Percentiles rank a stretch among this genome's conserved stretches.
These are phyloP conservation scores for Ctenoplectra terminalis DNA, from an alignment of 1,140 invertebrate genomes.

Conservation along the genomic window DNA sequence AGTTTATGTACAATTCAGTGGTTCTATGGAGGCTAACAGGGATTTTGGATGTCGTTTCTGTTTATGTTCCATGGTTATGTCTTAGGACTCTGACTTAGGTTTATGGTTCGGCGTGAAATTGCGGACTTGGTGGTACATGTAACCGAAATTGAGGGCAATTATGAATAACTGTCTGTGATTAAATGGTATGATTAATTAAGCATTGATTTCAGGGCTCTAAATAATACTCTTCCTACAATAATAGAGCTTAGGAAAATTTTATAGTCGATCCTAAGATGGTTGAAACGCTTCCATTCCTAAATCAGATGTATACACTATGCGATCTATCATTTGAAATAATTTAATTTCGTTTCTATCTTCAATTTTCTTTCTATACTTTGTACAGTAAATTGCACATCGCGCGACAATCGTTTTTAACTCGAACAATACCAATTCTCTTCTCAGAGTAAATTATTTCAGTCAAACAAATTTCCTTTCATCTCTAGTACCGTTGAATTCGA, in stretches of 20 bases:
- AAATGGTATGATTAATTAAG: not conserved
- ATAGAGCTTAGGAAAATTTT: too few species aligned
- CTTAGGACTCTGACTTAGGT: slow-evolving; percentile 1
- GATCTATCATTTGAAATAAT: too few species aligned
- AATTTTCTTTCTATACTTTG: too few species aligned
- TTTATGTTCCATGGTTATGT: slow-evolving; percentile 4
- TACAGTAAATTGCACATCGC: too few species aligned
- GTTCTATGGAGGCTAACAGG: slow-evolving; percentile 7
- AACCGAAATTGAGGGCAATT: not conserved
- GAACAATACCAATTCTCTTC: not conserved
- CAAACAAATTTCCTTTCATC: not conserved
- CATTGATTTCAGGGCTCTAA: too few species aligned
- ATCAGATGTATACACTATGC: too few species aligned
- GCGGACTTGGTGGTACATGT: not conserved
- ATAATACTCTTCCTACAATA: too few species aligned
- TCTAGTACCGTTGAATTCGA: not conserved
- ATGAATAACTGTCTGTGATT: not conserved
- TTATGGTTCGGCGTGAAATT: not conserved
- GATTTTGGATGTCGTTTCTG: slow-evolving; percentile 20
- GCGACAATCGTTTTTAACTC: too few species aligned
- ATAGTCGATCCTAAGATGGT: too few species aligned
- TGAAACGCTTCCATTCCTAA: too few species aligned
- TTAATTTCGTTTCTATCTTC: too few species aligned
- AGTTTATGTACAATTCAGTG: slow-evolving; percentile 7
- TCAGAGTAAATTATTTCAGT: not conserved